Evolutionary conservation across 2,888 invertebrate genomes (phyloP).

Genomic region (Plagodis pulveraria): DNA sequence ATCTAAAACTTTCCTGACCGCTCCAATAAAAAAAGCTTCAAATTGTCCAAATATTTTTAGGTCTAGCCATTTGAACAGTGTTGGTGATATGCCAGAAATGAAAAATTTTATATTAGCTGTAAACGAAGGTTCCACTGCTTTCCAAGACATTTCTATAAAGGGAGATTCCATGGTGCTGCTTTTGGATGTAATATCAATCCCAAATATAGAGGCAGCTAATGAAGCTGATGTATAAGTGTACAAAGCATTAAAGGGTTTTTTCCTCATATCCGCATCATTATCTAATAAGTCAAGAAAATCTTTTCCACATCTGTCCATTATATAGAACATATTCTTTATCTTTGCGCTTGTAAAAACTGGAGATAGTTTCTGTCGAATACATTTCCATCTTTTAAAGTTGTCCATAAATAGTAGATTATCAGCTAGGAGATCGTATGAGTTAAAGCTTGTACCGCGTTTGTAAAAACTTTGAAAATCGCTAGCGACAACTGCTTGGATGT

Average conservation of each 20-base stretch:
- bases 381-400: constrained; percentile 64
- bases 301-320: constrained; percentile 58
- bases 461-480: constrained; percentile 63
- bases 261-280: constrained; percentile 40
- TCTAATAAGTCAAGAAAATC: constrained; percentile 59
- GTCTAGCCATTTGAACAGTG: constrained; percentile 47
- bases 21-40: too few relatives aligned
- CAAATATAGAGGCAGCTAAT: constrained; percentile 71
- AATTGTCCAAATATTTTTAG: too few relatives aligned
- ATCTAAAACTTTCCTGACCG: too few relatives aligned
- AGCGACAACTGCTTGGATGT: constrained; percentile 58
- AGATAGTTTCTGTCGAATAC: constrained; percentile 65
- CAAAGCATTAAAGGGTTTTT: constrained; percentile 53
- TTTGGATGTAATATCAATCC: constrained; percentile 59
- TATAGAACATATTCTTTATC: constrained; percentile 70
- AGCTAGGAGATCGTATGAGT: constrained; percentile 56
- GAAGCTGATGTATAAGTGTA: constrained; percentile 63
- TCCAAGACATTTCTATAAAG: constrained; percentile 60
- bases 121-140: constrained; percentile 45
- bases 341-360: constrained; percentile 67
- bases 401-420: constrained; percentile 62
- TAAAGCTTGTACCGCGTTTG: constrained; percentile 54
- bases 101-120: constrained; percentile 42
- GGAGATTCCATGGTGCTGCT: constrained; percentile 65
- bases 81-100: constrained; percentile 47